Evolutionary conservation across 2,888 invertebrate species (phyloP).

Genomic region (Chironomus riparius): DNA sequence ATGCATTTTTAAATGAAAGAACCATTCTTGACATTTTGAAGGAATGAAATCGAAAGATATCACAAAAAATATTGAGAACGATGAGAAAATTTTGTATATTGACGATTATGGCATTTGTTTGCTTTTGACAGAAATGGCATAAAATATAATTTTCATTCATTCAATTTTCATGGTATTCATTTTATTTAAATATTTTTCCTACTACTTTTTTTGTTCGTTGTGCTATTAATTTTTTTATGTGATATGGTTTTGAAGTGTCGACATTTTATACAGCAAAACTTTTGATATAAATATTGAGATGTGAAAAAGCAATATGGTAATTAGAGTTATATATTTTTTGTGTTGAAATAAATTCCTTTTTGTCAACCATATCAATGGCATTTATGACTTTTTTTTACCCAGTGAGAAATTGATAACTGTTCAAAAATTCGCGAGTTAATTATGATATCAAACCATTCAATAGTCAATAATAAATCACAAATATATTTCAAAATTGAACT

Average conservation of each 20-base stretch:
- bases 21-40: neutral
- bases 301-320: neutral
- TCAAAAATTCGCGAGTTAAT: too few species aligned
- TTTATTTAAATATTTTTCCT: neutral
- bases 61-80: neutral
- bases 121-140: constrained; percentile 16
- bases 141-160: neutral
- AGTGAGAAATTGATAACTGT: too few species aligned
- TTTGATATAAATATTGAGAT: neutral
- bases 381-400: neutral
- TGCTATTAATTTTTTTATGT: neutral
- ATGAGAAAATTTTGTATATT: constrained; percentile 6
- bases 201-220: neutral
- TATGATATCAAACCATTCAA: too few species aligned
- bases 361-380: neutral
- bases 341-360: neutral
- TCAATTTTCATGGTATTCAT: constrained; percentile 1
- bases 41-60: neutral
- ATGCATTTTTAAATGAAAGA: neutral
- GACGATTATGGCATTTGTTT: constrained; percentile 21
- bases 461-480: too few species aligned
- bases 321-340: neutral
- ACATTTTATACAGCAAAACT: neutral
- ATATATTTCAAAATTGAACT: too few species aligned
- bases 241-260: neutral